These are phyloP conservation scores for Tachypleus tridentatus DNA, from an alignment of 1,140 invertebrate species.

Conservation along the genomic window DNA sequence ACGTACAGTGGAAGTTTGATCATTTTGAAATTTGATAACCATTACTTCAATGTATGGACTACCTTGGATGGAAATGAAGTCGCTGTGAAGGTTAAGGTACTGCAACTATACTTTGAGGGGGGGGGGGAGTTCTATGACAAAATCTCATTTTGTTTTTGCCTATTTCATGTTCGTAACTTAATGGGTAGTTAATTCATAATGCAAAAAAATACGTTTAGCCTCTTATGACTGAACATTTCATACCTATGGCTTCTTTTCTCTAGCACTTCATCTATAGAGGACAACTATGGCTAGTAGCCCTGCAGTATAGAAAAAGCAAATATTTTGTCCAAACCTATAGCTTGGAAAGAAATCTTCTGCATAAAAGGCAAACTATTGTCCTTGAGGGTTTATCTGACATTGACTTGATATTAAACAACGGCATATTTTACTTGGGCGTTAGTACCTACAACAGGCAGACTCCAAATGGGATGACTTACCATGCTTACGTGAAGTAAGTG, in stretches of 20 bases:
- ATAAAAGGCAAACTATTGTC: constrained; percentile 2
- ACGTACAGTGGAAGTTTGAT: no score
- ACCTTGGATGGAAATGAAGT: no score
- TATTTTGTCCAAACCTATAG: constrained; percentile 3
- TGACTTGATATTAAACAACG: constrained; percentile 1
- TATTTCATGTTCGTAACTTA: no score
- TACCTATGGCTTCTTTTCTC: background rate
- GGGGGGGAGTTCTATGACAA: no score
- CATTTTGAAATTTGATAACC: no score
- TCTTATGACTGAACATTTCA: no score
- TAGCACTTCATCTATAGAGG: constrained; percentile 6
- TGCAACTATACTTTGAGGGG: no score
- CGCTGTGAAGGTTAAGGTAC: no score
- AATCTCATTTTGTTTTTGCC: no score
- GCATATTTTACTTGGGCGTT: constrained; percentile 7
- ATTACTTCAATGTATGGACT: no score
- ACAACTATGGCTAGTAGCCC: constrained; percentile 12
- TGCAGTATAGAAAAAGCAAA: background rate
- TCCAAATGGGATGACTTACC: background rate
- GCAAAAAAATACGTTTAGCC: no score
- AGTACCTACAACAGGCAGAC: background rate
- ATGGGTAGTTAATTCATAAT: no score
- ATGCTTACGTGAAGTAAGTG: background rate
- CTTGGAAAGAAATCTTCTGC: background rate
- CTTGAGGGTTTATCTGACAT: constrained; percentile 9